phyloP scores from a whole-genome alignment of 2,797 vertebrate genomes.

The Steatocranus sp. region DNA sequence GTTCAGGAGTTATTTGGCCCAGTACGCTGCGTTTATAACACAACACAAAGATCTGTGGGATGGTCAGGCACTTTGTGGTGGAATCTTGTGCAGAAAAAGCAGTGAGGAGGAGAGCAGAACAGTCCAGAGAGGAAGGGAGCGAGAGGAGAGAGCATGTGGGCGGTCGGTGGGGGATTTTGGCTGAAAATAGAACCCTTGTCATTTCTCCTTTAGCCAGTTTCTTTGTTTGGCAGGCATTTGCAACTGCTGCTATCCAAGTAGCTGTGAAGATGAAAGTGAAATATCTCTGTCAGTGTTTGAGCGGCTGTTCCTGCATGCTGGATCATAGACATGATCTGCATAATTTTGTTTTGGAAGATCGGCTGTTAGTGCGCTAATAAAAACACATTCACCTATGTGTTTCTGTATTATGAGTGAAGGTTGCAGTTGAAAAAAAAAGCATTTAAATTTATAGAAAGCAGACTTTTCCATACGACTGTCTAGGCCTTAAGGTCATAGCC shows the following conservation, averaged over 20 bases:
- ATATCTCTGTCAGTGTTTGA: conserved; percentile 11
- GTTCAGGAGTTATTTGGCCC: conserved; percentile 8
- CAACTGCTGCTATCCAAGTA: conserved; percentile 27
- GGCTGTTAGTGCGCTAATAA: neutral
- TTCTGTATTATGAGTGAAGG: neutral
- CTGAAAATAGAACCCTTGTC: conserved; percentile 69
- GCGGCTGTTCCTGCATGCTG: neutral
- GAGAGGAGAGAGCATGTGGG: conserved; percentile 23
- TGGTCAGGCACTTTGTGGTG: neutral
- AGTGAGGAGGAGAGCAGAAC: conserved; percentile 1
- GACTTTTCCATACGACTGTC: neutral
- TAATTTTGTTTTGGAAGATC: neutral
- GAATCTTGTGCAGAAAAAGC: conserved; percentile 1
- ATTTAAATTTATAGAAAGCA: neutral
- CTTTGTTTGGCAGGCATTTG: conserved; percentile 48
- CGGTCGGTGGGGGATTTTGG: conserved; percentile 46
- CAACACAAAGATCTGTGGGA: neutral
- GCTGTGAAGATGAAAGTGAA: conserved; percentile 20
- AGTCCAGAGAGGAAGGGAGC: conserved; percentile 1
- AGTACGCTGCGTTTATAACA: neutral
- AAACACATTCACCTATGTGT: neutral
- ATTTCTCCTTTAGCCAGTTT: conserved; percentile 58
- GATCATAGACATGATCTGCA: conserved; percentile 20
- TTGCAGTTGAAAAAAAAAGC: neutral
- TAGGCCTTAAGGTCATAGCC: neutral